phyloP scores from a whole-genome alignment of 2,113 vertebrate genomes.

The Bettongia penicillata region DNA sequence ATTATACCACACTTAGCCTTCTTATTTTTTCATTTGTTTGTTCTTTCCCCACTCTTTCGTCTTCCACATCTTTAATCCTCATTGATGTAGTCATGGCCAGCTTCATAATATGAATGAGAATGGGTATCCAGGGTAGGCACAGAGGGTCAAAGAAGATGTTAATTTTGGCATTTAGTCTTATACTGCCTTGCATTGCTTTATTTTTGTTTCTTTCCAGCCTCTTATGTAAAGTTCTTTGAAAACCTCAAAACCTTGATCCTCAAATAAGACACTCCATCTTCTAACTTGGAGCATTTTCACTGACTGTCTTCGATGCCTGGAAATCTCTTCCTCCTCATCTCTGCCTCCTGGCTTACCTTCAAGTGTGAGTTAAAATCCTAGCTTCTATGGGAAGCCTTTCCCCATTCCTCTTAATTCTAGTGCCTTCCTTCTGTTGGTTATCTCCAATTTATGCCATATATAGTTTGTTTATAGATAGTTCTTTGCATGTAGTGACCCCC shows the following conservation, averaged over 20 bases:
- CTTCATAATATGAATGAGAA: background rate
- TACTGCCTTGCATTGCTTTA: rapidly evolving
- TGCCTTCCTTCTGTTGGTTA: background rate
- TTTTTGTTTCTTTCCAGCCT: background rate
- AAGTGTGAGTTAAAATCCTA: background rate
- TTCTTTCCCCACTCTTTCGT: background rate
- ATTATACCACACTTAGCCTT: rapidly evolving
- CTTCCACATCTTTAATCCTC: background rate
- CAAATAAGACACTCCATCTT: background rate
- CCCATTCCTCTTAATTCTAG: background rate
- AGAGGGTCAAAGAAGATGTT: background rate
- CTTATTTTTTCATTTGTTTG: background rate
- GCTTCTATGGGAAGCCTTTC: background rate
- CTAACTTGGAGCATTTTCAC: background rate
- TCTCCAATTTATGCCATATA: background rate
- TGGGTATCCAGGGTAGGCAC: background rate
- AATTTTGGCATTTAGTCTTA: background rate
- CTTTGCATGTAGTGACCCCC: background rate
- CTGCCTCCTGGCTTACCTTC: background rate
- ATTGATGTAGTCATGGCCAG: background rate
- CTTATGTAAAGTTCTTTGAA: background rate
- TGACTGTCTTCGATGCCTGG: background rate
- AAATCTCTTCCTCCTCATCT: background rate
- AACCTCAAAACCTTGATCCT: background rate
- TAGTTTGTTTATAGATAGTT: background rate